These are phyloP conservation scores for Marasmarcha lunaedactyla DNA, from an alignment of 2,888 invertebrate genomes.

Conservation along the genomic window DNA sequence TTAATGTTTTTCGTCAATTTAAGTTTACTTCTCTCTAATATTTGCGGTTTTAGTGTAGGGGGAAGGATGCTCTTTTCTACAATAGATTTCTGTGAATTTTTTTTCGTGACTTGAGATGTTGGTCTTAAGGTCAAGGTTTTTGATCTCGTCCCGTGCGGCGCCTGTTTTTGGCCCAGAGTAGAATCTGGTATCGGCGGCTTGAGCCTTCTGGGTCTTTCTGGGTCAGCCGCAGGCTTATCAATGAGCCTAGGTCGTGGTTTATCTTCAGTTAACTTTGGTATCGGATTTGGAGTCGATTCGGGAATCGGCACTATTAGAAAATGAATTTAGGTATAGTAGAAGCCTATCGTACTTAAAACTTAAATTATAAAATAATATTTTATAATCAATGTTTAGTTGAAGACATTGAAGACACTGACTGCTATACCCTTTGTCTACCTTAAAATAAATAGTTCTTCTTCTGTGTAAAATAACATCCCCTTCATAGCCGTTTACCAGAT, in stretches of 20 bases:
- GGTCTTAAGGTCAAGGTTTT: neutral
- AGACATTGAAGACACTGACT: too few relatives aligned
- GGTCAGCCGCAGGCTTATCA: neutral
- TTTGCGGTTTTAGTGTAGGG: constrained; percentile 43
- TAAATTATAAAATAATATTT: too few relatives aligned
- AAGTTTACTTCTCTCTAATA: constrained; percentile 30
- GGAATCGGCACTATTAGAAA: constrained; percentile 24
- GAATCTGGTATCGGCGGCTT: neutral
- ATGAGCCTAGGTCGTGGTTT: too few relatives aligned
- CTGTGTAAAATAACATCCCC: too few relatives aligned
- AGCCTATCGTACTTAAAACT: too few relatives aligned
- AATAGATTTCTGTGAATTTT: too few relatives aligned
- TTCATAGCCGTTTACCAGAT: too few relatives aligned
- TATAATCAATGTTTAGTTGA: too few relatives aligned
- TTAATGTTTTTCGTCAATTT: constrained; percentile 53
- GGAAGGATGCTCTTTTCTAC: constrained; percentile 17
- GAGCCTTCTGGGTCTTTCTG: neutral
- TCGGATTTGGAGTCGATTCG: constrained; percentile 29
- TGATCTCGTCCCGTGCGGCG: neutral
- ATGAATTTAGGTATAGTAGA: too few relatives aligned
- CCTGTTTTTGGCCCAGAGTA: neutral
- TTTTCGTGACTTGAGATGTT: too few relatives aligned
- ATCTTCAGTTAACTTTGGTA: constrained; percentile 12
- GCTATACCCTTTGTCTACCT: too few relatives aligned
- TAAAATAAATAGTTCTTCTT: too few relatives aligned